Percentiles rank a stretch among this genome's conserved stretches.
These are phyloP conservation scores for Apantesis nais DNA, from an alignment of 2,888 invertebrate species.

Conservation along the genomic window DNA sequence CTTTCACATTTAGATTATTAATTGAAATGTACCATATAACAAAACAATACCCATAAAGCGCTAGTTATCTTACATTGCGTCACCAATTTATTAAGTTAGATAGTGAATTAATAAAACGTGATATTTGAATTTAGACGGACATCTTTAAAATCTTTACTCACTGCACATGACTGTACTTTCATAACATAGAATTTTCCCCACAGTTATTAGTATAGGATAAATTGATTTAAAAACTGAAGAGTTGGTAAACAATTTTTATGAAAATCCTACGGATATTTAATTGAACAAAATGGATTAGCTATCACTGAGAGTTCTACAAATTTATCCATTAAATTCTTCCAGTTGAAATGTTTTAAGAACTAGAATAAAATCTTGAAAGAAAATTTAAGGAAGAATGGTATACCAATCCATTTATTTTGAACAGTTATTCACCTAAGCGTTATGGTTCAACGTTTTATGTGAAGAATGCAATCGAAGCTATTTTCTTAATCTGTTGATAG, in stretches of 20 bases:
- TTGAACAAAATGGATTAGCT: constrained; percentile 9
- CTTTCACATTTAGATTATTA: no score
- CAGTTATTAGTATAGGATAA: background rate
- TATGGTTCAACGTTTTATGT: background rate
- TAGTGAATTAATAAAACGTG: background rate
- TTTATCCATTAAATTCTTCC: constrained; percentile 20
- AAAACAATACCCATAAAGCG: no score
- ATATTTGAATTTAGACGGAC: background rate
- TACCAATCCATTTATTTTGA: background rate
- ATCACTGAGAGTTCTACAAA: constrained; percentile 5
- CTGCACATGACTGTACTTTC: background rate
- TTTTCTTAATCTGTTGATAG: background rate
- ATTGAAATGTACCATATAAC: no score
- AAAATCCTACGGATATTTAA: background rate
- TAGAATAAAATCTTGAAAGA: background rate
- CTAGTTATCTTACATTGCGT: no score
- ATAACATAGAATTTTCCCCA: background rate
- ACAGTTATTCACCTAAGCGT: background rate
- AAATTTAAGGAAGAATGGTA: background rate
- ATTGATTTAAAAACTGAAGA: constrained; percentile 8
- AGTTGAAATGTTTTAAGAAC: constrained; percentile 4
- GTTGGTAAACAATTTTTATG: background rate
- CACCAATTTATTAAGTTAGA: background rate
- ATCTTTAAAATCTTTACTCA: background rate
- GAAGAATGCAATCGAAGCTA: background rate